Evolutionary conservation across 2,888 invertebrate species (phyloP).

Genomic region (Meghimatium bilineatum): DNA sequence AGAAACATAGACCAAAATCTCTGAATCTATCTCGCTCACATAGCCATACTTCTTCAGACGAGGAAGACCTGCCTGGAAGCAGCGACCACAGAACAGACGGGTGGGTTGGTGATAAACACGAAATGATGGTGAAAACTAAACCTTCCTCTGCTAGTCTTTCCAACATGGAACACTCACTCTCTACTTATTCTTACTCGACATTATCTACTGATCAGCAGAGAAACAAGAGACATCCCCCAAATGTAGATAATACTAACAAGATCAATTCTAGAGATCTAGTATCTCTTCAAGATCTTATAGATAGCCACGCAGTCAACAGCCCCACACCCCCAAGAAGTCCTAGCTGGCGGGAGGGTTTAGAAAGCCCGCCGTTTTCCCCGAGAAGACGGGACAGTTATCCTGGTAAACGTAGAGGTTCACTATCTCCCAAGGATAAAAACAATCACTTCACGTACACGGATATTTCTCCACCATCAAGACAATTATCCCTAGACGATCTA

Average conservation of each 20-base stretch:
- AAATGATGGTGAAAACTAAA: not conserved
- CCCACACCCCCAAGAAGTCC: constrained; percentile 74
- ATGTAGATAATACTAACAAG: not conserved
- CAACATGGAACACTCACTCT: not conserved
- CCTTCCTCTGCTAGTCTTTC: not conserved
- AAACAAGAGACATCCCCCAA: not conserved
- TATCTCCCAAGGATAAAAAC: constrained; percentile 70
- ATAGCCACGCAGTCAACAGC: constrained; percentile 57
- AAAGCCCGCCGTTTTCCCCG: constrained; percentile 73
- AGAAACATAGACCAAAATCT: constrained; percentile 69
- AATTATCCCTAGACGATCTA: constrained; percentile 62
- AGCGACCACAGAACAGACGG: not conserved
- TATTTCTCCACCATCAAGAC: constrained; percentile 67
- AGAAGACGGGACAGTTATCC: constrained; percentile 71
- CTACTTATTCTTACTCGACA: not conserved
- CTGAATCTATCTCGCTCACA: constrained; percentile 70
- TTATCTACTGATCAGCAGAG: not conserved
- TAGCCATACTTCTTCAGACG: constrained; percentile 72
- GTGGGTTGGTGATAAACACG: not conserved
- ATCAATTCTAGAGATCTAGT: not conserved
- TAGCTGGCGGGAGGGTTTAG: constrained; percentile 72
- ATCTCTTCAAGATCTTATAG: constrained; percentile 24
- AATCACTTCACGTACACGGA: constrained; percentile 70
- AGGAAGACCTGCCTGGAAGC: constrained; percentile 48
- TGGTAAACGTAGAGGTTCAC: constrained; percentile 68